These are phyloP conservation scores for Vulpes ferrilata DNA, from an alignment of 2,113 vertebrate species.

Conservation along the genomic window DNA sequence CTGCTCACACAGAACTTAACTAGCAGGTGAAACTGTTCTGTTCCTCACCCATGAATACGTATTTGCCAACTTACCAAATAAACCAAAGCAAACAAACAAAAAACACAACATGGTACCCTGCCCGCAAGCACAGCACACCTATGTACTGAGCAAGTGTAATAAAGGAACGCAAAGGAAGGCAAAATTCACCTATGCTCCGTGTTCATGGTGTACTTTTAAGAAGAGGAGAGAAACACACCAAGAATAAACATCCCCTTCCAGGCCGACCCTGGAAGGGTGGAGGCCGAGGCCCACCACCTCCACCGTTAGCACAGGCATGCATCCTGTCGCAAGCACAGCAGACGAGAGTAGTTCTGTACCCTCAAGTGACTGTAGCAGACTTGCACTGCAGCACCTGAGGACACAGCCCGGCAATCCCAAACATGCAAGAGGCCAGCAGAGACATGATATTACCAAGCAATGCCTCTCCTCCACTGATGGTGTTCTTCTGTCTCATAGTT, in stretches of 20 bases:
- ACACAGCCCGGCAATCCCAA: neutral
- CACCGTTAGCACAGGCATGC: neutral
- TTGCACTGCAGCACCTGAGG: neutral
- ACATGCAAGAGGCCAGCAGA: neutral
- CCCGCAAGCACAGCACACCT: neutral
- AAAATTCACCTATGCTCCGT: neutral
- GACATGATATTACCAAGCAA: neutral
- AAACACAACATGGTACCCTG: neutral
- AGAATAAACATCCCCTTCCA: neutral
- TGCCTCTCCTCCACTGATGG: neutral
- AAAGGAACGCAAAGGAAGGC: neutral
- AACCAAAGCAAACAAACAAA: neutral
- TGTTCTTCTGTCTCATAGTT: neutral
- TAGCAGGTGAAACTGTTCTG: constrained; percentile 11
- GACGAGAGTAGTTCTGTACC: neutral
- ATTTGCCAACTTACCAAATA: constrained; percentile 30
- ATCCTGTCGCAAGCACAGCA: neutral
- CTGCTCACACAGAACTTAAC: neutral
- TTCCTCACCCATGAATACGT: neutral
- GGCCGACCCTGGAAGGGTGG: neutral
- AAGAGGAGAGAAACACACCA: neutral
- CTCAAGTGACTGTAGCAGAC: neutral
- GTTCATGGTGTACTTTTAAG: neutral
- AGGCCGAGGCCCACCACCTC: neutral
- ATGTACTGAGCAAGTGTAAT: neutral